Evolutionary conservation across 2,113 vertebrate genomes (phyloP), one percentile per base, ranked within the genome.

Genomic region (Chaenocephalus aceratus): DNA sequence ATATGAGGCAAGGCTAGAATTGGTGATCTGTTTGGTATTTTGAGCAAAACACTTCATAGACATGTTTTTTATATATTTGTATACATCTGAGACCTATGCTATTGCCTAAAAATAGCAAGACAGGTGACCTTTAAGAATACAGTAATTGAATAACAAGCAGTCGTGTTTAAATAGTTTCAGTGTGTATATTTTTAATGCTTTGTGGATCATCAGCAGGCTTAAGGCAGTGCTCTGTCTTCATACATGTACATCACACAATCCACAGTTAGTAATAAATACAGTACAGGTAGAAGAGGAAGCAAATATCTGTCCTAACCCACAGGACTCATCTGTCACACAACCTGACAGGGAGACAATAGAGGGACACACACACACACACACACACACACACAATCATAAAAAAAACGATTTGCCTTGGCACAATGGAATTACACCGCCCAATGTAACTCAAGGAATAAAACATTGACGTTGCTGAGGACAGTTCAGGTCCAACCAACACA

Each of bases 191-290:
- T 91, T 91, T 79, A 89, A 90, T 84, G 77, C 21, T 80, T 88
- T 48, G 82, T 82, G 84, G 89, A 84, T 88, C 75, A 88, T 87
- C 94, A 94, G 94, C 92, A 94, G 94, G 89, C 85, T 86, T 92
- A 94, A 92, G 91, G 91, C 89, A 93, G 88, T 79, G 57, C 75
- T 92, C 77, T 77, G 82, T 85, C 73, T 72, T 88, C 56, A 80
- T 49, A 75, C 21, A 63, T 75, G 66, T 71, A 82, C 76, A 70
- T 85, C 72, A 85, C 82, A 92, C 81, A 90, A 80, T 86, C 85
- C 77, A 91, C 83, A 86, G 52, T 70, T 83, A 72, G 77, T 87
- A 85, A 93, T 90, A 90, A 93, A 94, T 92, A 91, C 90, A 90
- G 89, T 86, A 89, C 76, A 80, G 83, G 66, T 85, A 68, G 78